Percentiles rank a stretch among this genome's conserved stretches.
These are phyloP conservation scores for Brienomyrus longianalis DNA, from an alignment of 2,113 vertebrate genomes.

Conservation along the genomic window DNA sequence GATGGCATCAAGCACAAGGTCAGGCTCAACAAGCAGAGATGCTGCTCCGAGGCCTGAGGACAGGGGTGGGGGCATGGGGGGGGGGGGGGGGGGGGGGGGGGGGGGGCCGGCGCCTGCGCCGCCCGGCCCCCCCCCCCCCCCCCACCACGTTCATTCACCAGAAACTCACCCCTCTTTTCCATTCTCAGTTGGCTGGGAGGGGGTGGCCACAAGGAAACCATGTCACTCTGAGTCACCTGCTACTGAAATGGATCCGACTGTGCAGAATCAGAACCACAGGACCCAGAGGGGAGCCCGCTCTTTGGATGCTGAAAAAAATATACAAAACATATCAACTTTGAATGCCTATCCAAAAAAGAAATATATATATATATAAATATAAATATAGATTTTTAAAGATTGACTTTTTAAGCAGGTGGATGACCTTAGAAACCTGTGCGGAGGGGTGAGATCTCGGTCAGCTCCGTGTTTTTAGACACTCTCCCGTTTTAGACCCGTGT, in stretches of 20 bases:
- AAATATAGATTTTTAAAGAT: slow-evolving; percentile 42
- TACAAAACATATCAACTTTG: slow-evolving; percentile 61
- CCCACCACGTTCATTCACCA: background rate
- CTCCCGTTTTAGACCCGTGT: slow-evolving; percentile 20
- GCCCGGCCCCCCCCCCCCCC: background rate
- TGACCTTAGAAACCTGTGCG: background rate
- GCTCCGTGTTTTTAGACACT: slow-evolving; percentile 40
- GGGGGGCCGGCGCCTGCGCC: background rate
- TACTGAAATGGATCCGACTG: background rate
- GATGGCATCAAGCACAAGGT: slow-evolving; percentile 98
- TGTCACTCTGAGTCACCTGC: background rate
- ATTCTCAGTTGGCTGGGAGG: background rate
- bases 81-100: background rate
- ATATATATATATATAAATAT: slow-evolving; percentile 24
- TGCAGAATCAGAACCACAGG: background rate
- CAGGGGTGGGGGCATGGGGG: background rate
- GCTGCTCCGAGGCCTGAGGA: slow-evolving; percentile 89
- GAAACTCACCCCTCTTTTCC: background rate
- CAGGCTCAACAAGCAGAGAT: slow-evolving; percentile 96
- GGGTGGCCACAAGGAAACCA: background rate
- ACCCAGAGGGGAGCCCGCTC: slow-evolving; percentile 20
- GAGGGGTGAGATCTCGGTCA: slow-evolving; percentile 40
- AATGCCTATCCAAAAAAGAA: slow-evolving; percentile 44
- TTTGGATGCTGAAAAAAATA: slow-evolving; percentile 45
- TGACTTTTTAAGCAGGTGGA: slow-evolving; percentile 3